Evolutionary conservation across 2,888 invertebrate genomes (phyloP).

Genomic region (Melanargia galathea): DNA sequence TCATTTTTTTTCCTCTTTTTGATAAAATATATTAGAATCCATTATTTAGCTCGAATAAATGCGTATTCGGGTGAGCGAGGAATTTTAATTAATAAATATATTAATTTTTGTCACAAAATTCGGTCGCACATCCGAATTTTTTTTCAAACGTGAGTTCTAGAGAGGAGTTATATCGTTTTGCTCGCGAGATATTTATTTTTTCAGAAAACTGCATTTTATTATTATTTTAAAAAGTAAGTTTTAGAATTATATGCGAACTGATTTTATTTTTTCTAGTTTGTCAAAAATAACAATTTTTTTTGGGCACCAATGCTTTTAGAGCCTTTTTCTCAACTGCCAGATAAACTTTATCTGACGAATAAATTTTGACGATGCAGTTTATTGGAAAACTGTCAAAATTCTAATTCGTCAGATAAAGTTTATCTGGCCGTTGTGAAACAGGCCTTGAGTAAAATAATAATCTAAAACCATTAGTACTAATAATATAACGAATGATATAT

Average conservation of each 20-base stretch:
- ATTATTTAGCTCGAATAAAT: slow-evolving; percentile 67
- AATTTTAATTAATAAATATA: slow-evolving; percentile 44
- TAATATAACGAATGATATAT: too few relatives aligned
- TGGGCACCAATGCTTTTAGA: too few relatives aligned
- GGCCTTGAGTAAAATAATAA: too few relatives aligned
- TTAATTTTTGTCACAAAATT: slow-evolving; percentile 42
- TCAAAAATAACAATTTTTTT: background rate
- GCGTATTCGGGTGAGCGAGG: slow-evolving; percentile 57
- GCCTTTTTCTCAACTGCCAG: too few relatives aligned
- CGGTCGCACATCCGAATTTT: slow-evolving; percentile 48
- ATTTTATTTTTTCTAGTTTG: background rate
- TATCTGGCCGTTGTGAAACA: too few relatives aligned
- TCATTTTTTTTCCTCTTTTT: slow-evolving; percentile 26
- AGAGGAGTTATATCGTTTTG: slow-evolving; percentile 12
- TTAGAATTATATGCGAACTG: too few relatives aligned
- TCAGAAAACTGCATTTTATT: background rate
- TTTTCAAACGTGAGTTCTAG: slow-evolving; percentile 32
- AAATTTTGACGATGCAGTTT: too few relatives aligned
- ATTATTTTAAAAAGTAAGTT: too few relatives aligned
- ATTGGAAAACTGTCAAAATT: too few relatives aligned
- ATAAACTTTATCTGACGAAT: too few relatives aligned
- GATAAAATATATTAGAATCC: slow-evolving; percentile 44
- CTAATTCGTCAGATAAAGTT: too few relatives aligned
- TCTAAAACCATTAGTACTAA: too few relatives aligned
- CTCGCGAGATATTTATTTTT: background rate